Percentiles rank a stretch among this genome's conserved stretches.
Evolutionary conservation across 2,888 invertebrate genomes (phyloP).

Genomic region (Hofmannophila pseudospretella): DNA sequence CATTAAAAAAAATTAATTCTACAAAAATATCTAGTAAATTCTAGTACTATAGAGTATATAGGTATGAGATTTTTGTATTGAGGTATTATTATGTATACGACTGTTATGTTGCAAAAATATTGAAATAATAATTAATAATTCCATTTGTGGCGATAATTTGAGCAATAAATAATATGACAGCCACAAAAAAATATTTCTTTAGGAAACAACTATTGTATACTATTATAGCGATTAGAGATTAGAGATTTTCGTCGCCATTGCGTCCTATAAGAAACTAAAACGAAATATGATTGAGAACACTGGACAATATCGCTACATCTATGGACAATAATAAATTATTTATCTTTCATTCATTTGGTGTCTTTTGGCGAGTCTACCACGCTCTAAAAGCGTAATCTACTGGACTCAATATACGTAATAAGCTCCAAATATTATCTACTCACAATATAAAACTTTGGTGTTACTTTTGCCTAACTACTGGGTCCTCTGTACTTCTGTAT

Average conservation of each 20-base stretch:
- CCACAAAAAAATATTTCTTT: too few species aligned
- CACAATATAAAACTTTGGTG: constrained; percentile 64
- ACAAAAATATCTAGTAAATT: too few species aligned
- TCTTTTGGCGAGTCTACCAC: constrained; percentile 13
- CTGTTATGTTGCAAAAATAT: too few species aligned
- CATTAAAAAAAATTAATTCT: constrained; percentile 12
- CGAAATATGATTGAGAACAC: too few species aligned
- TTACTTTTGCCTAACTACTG: constrained; percentile 64
- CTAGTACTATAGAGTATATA: too few species aligned
- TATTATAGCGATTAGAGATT: too few species aligned
- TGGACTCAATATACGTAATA: constrained; percentile 45
- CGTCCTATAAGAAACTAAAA: neutral
- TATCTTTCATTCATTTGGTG: constrained; percentile 27
- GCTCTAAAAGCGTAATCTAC: constrained; percentile 16
- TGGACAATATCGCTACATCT: constrained; percentile 61
- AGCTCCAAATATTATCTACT: constrained; percentile 60
- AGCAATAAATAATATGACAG: neutral
- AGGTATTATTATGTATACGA: too few species aligned
- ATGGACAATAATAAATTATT: constrained; percentile 33
- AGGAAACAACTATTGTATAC: too few species aligned
- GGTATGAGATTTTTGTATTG: too few species aligned
- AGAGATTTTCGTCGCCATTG: too few species aligned
- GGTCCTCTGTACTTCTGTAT: constrained; percentile 51
- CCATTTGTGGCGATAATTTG: neutral
- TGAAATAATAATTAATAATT: too few species aligned